These are phyloP conservation scores for Clarias batrachus DNA, from an alignment of 2,113 vertebrate species.

Conservation along the genomic window DNA sequence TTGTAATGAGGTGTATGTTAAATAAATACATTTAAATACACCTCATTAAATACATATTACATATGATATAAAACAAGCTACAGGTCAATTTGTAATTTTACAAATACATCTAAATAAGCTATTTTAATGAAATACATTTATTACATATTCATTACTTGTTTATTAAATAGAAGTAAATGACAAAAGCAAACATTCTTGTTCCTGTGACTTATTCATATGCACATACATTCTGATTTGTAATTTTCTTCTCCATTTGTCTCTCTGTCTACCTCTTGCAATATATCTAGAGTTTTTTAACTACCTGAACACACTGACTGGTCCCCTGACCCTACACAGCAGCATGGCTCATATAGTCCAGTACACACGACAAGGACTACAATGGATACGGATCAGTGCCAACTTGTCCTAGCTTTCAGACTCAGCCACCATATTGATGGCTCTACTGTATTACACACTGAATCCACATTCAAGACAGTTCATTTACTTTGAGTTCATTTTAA, in stretches of 20 bases:
- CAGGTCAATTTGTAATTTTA: background rate
- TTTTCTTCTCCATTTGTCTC: background rate
- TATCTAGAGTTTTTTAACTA: constrained; percentile 95
- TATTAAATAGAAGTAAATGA: too few species aligned
- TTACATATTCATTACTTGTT: background rate
- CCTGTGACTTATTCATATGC: background rate
- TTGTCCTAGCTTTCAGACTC: constrained; percentile 69
- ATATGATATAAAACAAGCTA: background rate
- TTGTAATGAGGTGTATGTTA: too few species aligned
- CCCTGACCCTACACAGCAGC: constrained; percentile 94
- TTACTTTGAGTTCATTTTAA: background rate
- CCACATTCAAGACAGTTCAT: background rate
- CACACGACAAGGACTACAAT: constrained; percentile 94
- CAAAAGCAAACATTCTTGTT: background rate
- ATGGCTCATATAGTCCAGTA: constrained; percentile 94
- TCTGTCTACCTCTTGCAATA: constrained; percentile 43
- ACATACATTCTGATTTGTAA: background rate
- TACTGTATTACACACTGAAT: constrained; percentile 16
- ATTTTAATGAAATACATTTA: background rate
- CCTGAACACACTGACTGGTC: constrained; percentile 92
- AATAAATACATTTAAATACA: too few species aligned
- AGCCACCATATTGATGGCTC: background rate
- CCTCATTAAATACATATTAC: too few species aligned
- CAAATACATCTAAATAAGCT: background rate
- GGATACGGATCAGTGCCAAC: constrained; percentile 90